Base-by-base conservation (phyloP, 2,888 invertebrate species). In the Dolichopus griseipennis region DNA sequence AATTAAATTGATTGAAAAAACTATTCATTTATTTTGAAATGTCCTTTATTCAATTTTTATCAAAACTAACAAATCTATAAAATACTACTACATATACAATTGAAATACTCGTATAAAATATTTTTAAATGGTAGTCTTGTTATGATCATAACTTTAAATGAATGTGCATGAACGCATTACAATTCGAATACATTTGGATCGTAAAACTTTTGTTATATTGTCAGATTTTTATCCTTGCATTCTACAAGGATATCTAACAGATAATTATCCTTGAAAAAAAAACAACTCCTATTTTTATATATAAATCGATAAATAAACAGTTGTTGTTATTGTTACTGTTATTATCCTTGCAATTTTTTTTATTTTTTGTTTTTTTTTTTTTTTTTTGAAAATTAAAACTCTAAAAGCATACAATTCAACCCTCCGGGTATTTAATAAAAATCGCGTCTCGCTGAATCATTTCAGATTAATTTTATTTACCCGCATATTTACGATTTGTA, bases 401-500 rank as follows among this genome's bases (percentile, higher is more conserved):
- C 52, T 52, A 52, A 12, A 6, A 12, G 52, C 37, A 37, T 37
- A 52, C 15, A 52, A 52, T 12, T 52, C 52, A 18, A 52, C 52
- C 52, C 52, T 52, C 52, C 52, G 12, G 18, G 12, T 52, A 18
- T 5, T 18, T 52, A 52, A 4, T 12, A 37, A 37, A 37, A 37
- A 37, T 37, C 37, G 12, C 8, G 27, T 27, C 15, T 52, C 52
- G 52, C 52, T 12, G 9, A 12, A 41, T 41, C n/a, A 37, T 52
- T 52, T n/a, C 52, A 52, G 15, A 52, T 52, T 15, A 18, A 1
- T 52, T 52, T n/a, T 52, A 52, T 52, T 52, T 52, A n/a, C 52
- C 52, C 52, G 52, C 52, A 52, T 52, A 52, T 52, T 52, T 52
- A 52, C 52, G 52, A 52, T 52, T 52, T 52, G 18, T 52, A 15